Conservation (phyloP, 2,113 vertebrate species). For the Spilogale gracilis region DNA sequence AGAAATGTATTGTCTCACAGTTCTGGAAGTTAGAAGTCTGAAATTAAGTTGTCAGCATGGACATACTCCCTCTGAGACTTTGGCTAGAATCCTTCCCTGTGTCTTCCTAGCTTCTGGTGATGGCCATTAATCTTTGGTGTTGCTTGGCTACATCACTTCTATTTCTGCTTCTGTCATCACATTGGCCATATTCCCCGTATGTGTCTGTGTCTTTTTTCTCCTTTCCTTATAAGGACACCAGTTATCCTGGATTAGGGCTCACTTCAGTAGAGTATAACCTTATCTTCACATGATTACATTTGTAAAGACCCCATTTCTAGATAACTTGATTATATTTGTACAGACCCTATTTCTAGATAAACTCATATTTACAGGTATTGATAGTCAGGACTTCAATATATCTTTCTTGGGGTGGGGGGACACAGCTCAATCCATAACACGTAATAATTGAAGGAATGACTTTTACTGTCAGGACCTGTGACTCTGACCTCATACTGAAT, state of each 20-base stretch:
- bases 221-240: background rate
- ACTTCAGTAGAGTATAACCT: background rate
- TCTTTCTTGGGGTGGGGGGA: background rate
- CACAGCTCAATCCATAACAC: background rate
- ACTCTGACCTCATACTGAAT: background rate
- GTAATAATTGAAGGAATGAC: background rate
- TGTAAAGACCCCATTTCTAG: background rate
- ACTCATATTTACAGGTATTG: background rate
- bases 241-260: background rate
- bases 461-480: background rate
- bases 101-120: background rate
- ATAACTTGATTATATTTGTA: background rate
- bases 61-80: background rate
- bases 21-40: background rate
- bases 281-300: background rate
- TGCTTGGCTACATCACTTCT: background rate
- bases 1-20: background rate
- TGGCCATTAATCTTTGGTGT: background rate
- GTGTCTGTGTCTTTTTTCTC: background rate
- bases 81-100: background rate
- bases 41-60: background rate
- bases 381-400: background rate
- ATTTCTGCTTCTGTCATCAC: background rate
- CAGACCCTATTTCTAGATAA: background rate
- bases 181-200: background rate